Percentiles rank a stretch among this genome's conserved stretches.
These are phyloP conservation scores for Bufotes viridis DNA, from an alignment of 2,797 vertebrate species.

Conservation along the genomic window DNA sequence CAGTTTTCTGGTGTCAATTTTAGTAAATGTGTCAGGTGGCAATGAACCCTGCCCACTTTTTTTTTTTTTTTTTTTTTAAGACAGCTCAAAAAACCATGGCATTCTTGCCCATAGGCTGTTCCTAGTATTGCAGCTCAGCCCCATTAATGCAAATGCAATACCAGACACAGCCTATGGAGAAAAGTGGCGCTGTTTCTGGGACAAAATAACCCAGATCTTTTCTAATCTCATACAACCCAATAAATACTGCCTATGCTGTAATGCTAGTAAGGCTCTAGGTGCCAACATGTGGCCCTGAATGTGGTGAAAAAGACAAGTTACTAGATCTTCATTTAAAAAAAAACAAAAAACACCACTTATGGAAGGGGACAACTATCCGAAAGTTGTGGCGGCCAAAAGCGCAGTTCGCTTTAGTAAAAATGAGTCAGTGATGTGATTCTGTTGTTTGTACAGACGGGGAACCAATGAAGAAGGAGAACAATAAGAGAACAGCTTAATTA, in stretches of 20 bases:
- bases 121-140: neutral
- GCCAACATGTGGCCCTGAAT: neutral
- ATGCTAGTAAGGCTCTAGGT: neutral
- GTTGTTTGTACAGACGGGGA: neutral
- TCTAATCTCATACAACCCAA: neutral
- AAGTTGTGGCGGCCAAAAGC: neutral
- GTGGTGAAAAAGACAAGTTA: too few relatives aligned
- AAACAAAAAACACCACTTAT: neutral
- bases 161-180: neutral
- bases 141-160: neutral
- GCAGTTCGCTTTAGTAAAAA: neutral
- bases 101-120: neutral
- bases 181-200: neutral
- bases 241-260: neutral
- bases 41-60: too few relatives aligned
- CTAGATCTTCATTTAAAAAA: neutral
- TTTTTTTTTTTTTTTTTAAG: too few relatives aligned
- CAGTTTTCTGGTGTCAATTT: too few relatives aligned
- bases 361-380: neutral
- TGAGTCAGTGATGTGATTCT: neutral
- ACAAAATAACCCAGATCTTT: neutral
- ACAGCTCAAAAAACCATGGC: too few relatives aligned
- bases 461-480: neutral
- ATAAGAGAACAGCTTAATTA: conserved; percentile 37
- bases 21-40: too few relatives aligned